Evolutionary conservation across 2,797 vertebrate genomes (phyloP).

Genomic region (Hippopotamyrus pictus): DNA sequence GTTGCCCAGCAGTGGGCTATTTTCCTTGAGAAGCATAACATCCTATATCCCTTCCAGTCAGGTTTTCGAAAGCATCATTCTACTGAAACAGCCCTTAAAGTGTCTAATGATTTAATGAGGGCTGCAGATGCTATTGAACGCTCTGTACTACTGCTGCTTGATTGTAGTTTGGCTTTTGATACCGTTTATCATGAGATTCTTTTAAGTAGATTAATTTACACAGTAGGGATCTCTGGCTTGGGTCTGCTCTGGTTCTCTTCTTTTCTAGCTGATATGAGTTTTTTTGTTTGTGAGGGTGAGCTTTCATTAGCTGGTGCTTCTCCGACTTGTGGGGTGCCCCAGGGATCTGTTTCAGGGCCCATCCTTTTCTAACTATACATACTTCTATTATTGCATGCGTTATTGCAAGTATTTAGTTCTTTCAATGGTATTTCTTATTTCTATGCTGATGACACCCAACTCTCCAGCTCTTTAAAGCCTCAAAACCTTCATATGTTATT

Average conservation of each 20-base stretch:
- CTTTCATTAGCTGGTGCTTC: background rate
- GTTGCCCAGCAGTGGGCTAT: background rate
- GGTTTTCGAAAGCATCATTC: background rate
- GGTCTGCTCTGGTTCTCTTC: background rate
- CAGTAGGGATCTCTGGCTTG: background rate
- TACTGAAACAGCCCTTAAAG: background rate
- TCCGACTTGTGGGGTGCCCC: background rate
- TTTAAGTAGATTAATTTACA: background rate
- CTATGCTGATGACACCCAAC: background rate
- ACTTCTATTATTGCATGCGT: background rate
- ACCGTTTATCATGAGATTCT: background rate
- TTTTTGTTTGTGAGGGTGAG: background rate
- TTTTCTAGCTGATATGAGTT: background rate
- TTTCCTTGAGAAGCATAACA: background rate
- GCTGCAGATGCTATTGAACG: background rate
- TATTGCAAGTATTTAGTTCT: background rate
- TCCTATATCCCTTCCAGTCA: background rate
- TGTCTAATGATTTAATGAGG: background rate
- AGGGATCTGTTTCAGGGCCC: background rate
- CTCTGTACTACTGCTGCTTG: background rate
- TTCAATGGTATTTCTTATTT: background rate
- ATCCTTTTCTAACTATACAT: background rate
- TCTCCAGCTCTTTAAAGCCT: background rate
- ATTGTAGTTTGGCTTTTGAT: background rate
- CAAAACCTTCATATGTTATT: background rate